A percentile compares a stretch with the other conserved stretches of the same genome.
Conservation (phyloP, 30 jellyfish, hydroid and myxozoan species). For the Pseudorhiza aurosa region DNA sequence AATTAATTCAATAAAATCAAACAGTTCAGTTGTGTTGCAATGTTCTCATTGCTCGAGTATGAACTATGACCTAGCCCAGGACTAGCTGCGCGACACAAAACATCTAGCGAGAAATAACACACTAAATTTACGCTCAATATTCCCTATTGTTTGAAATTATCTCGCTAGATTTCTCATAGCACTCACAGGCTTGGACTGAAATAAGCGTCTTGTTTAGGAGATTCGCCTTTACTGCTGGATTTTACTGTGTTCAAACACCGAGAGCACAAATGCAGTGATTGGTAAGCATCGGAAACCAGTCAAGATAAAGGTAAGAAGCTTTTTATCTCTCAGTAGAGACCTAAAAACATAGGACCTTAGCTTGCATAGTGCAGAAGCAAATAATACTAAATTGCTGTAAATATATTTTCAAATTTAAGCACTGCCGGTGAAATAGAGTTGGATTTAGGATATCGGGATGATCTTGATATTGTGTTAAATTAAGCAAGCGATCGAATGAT, state of each 20-base stretch:
- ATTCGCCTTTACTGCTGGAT: not conserved
- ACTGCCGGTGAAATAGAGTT: too few relatives aligned
- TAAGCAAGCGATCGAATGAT: too few relatives aligned
- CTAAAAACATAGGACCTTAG: too few relatives aligned
- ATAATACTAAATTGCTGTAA: too few relatives aligned
- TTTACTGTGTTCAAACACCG: not conserved
- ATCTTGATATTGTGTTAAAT: too few relatives aligned
- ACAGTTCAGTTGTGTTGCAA: slow-evolving; percentile 70
- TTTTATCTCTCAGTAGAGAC: not conserved
- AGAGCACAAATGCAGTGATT: slow-evolving; percentile 60
- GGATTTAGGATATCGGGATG: too few relatives aligned
- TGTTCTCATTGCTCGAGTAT: slow-evolving; percentile 78
- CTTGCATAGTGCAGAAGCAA: too few relatives aligned
- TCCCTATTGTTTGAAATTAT: not conserved
- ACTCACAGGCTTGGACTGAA: not conserved
- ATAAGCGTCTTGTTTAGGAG: not conserved
- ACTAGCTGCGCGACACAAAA: slow-evolving; percentile 54
- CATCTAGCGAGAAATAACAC: slow-evolving; percentile 47
- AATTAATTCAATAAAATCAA: slow-evolving; percentile 54
- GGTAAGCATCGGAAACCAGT: slow-evolving; percentile 2
- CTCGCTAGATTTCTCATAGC: not conserved
- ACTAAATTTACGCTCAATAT: slow-evolving; percentile 39
- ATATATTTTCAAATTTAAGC: too few relatives aligned
- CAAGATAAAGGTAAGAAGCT: slow-evolving; percentile 22
- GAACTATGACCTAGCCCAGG: slow-evolving; percentile 77